Evolutionary conservation across 2,888 invertebrate genomes (phyloP).

Genomic region (Entomobrya multifasciata): DNA sequence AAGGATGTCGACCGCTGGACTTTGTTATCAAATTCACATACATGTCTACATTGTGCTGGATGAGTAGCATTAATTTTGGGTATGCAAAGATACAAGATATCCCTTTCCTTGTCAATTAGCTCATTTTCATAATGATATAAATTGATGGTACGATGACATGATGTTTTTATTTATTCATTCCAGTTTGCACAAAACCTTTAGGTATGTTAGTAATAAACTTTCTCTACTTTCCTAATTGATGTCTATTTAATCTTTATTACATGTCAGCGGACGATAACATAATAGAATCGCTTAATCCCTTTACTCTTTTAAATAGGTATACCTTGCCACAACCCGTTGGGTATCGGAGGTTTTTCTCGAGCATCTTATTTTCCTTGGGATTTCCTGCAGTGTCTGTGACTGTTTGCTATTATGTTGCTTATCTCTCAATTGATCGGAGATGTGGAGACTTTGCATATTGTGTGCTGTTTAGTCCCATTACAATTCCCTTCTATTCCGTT

Average conservation of each 20-base stretch:
- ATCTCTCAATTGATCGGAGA: not conserved
- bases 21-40: constrained; percentile 69
- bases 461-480: constrained; percentile 52
- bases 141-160: too few species aligned
- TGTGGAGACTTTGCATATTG: constrained; percentile 54
- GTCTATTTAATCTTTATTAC: too few species aligned
- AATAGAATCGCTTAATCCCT: not conserved
- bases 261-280: too few species aligned
- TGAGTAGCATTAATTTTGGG: constrained; percentile 74
- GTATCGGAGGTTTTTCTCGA: constrained; percentile 61
- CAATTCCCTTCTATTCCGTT: constrained; percentile 66
- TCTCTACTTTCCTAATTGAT: too few species aligned
- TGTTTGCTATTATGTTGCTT: constrained; percentile 47
- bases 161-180: not conserved
- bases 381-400: constrained; percentile 62
- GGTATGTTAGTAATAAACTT: constrained; percentile 11
- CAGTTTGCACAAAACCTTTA: constrained; percentile 60
- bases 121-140: not conserved
- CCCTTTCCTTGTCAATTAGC: constrained; percentile 20
- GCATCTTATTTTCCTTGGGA: constrained; percentile 64
- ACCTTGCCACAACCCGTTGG: constrained; percentile 57
- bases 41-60: constrained; percentile 73
- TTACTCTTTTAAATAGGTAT: constrained; percentile 24
- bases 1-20: constrained; percentile 57
- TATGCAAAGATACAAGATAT: not conserved